A percentile compares a stretch with the other conserved stretches of the same genome.
phyloP scores from a whole-genome alignment of 2,113 vertebrate species.

The Sarotherodon lohbergeri region DNA sequence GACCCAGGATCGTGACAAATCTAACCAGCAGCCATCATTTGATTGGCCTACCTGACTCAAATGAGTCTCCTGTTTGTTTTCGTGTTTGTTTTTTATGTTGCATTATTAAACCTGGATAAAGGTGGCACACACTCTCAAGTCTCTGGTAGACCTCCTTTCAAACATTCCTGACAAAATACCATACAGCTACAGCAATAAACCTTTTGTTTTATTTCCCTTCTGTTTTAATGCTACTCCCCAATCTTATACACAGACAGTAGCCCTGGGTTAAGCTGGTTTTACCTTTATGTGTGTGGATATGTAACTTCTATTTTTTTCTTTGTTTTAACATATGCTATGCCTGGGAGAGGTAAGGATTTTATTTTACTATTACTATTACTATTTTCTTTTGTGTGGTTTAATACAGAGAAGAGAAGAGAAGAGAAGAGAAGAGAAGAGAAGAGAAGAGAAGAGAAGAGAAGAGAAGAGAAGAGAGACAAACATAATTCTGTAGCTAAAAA shows the following conservation, averaged over 20 bases:
- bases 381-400: background rate
- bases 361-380: background rate
- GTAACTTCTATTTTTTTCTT: background rate
- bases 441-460: background rate
- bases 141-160: background rate
- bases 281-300: background rate
- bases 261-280: background rate
- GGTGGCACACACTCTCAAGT: background rate
- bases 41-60: background rate
- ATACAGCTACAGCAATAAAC: background rate
- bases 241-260: background rate
- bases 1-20: fast-evolving
- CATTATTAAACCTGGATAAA: background rate
- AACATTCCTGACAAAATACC: background rate
- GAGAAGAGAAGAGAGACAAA: background rate
- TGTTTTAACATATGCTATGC: background rate
- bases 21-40: background rate
- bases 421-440: background rate
- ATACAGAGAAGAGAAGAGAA: background rate
- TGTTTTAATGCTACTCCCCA: background rate
- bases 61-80: background rate
- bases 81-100: background rate
- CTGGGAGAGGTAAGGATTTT: background rate
- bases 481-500: background rate
- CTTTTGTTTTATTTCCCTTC: background rate